Conservation (phyloP, 2,113 vertebrate genomes). For the Passer montanus region DNA sequence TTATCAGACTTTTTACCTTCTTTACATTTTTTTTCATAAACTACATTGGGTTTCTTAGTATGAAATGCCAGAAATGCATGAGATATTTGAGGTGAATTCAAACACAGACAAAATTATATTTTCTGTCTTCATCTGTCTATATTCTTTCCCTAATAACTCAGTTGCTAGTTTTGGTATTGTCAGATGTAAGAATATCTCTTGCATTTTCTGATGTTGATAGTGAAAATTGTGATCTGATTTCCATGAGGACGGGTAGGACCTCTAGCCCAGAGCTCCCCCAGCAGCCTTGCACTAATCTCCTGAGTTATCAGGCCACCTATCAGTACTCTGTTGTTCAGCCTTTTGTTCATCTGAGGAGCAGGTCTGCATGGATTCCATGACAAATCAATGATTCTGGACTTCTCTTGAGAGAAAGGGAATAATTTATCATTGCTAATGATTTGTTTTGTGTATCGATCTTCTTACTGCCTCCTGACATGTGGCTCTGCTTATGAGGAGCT, state of each 20-base stretch:
- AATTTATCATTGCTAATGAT: slow-evolving; percentile 4
- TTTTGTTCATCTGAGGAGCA: background rate
- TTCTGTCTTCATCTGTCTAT: background rate
- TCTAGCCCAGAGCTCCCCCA: background rate
- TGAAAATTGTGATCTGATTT: background rate
- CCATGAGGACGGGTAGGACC: background rate
- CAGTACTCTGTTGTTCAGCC: background rate
- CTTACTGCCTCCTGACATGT: background rate
- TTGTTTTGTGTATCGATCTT: slow-evolving; percentile 4
- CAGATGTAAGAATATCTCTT: background rate
- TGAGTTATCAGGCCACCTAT: slow-evolving; percentile 9
- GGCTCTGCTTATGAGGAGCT: background rate
- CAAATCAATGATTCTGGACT: slow-evolving; percentile 17
- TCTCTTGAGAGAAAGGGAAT: slow-evolving; percentile 1
- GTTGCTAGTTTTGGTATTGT: background rate
- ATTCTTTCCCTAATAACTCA: background rate
- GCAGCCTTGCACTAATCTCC: background rate
- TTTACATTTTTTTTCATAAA: background rate
- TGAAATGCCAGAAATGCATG: background rate
- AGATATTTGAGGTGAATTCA: background rate
- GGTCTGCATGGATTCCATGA: slow-evolving; percentile 12
- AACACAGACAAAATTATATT: background rate
- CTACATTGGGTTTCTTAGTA: rapidly evolving
- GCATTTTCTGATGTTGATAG: background rate
- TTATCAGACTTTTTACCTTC: background rate